Conservation (phyloP, 2,113 vertebrate species). For the Cyanoramphus novaezelandiae region DNA sequence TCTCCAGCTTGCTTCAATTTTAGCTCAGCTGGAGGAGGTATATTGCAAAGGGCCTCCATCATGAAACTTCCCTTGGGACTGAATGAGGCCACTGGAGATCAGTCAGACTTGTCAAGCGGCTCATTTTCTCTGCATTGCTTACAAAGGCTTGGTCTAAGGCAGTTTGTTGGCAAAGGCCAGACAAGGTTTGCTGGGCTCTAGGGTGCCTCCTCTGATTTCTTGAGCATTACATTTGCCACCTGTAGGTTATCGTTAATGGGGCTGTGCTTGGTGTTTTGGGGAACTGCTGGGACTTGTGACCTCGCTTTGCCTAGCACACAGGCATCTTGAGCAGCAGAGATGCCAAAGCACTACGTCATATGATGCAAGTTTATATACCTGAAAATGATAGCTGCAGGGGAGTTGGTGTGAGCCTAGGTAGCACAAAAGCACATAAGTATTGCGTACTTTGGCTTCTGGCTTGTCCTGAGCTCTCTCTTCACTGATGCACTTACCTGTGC, state of each 20-base stretch:
- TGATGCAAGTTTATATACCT: neutral
- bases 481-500: neutral
- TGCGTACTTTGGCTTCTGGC: neutral
- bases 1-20: neutral
- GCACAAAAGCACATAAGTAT: accelerated
- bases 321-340: neutral
- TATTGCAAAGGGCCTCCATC: neutral
- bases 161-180: neutral
- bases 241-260: neutral
- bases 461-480: neutral
- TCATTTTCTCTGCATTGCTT: neutral
- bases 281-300: neutral
- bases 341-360: neutral
- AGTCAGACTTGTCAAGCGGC: neutral
- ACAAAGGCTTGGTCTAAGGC: neutral
- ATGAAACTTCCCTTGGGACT: neutral
- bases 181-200: neutral
- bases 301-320: neutral
- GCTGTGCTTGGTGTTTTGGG: neutral
- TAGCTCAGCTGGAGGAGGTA: neutral
- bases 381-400: neutral
- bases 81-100: neutral
- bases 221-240: neutral
- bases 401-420: neutral
- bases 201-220: neutral